A percentile compares a stretch with the other conserved stretches of the same genome.
These are phyloP conservation scores for Chrysochloris asiatica DNA, from an alignment of 2,113 vertebrate genomes.

Conservation along the genomic window DNA sequence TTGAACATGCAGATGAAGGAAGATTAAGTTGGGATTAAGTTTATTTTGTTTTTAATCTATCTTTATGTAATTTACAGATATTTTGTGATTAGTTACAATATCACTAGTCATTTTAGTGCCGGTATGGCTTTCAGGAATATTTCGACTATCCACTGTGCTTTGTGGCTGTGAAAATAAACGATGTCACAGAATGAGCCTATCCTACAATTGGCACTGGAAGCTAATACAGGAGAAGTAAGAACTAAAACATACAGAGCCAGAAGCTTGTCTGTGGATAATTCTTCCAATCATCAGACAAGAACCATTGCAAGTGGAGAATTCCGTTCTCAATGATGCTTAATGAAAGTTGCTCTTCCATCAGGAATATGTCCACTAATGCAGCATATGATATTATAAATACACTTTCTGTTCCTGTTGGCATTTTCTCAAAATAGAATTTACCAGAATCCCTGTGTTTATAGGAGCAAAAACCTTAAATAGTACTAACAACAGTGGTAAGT, in stretches of 20 bases:
- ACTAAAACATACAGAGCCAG: neutral
- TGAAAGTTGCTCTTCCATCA: slow-evolving; percentile 24
- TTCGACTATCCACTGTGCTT: neutral
- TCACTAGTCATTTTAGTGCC: neutral
- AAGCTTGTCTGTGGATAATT: slow-evolving; percentile 7
- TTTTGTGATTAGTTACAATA: neutral
- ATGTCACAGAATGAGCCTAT: neutral
- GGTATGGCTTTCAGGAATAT: neutral
- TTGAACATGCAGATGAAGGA: neutral
- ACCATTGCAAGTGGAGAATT: slow-evolving; percentile 30
- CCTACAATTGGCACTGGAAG: neutral
- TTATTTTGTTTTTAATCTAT: neutral
- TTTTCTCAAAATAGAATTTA: slow-evolving; percentile 34
- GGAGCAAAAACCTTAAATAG: slow-evolving; percentile 14
- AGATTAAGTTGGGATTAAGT: neutral
- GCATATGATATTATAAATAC: neutral
- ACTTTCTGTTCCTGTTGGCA: neutral
- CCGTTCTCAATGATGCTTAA: neutral
- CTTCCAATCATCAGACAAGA: neutral
- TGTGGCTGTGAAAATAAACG: neutral
- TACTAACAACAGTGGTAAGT: neutral
- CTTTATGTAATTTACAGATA: neutral
- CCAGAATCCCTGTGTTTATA: neutral
- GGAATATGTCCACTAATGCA: neutral
- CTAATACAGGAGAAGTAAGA: neutral